Evolutionary conservation across 2,113 vertebrate genomes (phyloP).

Genomic region (Vireo altiloquus): DNA sequence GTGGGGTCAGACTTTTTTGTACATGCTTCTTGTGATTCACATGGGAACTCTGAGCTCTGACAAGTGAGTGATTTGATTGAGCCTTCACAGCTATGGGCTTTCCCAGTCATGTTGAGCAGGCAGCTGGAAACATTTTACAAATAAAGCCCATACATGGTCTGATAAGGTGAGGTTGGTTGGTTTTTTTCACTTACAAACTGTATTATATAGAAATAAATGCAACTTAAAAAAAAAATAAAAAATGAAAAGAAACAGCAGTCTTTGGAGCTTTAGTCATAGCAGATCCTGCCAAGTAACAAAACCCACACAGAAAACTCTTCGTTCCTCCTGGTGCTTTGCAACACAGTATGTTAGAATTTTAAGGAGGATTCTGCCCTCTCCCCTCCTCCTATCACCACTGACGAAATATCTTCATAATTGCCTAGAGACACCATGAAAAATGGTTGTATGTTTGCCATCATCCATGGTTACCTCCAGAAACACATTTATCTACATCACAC

Average conservation of each 20-base stretch:
- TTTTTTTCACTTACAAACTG: background rate
- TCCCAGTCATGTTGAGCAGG: background rate
- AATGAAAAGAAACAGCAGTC: background rate
- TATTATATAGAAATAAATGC: background rate
- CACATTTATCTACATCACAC: background rate
- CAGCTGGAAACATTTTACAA: background rate
- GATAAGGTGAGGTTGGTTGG: background rate
- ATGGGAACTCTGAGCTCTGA: background rate
- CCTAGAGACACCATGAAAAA: background rate
- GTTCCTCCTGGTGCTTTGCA: background rate
- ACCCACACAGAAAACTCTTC: background rate
- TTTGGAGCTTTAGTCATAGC: conserved; percentile 8
- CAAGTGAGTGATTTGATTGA: background rate
- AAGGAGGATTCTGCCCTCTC: background rate
- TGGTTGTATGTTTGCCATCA: background rate
- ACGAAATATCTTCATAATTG: background rate
- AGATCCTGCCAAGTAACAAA: conserved; percentile 12
- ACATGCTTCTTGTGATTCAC: background rate
- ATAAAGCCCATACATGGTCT: background rate
- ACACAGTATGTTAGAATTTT: background rate
- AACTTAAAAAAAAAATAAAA: background rate
- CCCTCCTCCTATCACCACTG: background rate
- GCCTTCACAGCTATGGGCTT: background rate
- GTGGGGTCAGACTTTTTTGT: background rate
- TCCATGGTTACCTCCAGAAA: conserved; percentile 43